A percentile compares a stretch with the other conserved stretches of the same genome.
Conservation (phyloP, 2,113 vertebrate species). For the Chionis minor region DNA sequence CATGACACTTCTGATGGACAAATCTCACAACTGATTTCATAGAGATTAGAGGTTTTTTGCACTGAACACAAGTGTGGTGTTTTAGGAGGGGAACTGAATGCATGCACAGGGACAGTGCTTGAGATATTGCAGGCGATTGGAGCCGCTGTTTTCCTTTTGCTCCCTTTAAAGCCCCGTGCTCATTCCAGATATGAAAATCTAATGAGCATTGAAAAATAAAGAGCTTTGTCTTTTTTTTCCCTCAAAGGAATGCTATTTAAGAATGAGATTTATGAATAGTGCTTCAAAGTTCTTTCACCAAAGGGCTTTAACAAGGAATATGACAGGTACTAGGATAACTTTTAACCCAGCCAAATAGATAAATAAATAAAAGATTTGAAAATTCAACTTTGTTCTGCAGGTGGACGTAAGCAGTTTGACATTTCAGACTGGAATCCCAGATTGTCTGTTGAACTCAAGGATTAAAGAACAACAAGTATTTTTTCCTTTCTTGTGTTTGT, state of each 20-base stretch:
- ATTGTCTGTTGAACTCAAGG: neutral
- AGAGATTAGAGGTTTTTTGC: neutral
- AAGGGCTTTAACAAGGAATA: constrained; percentile 22
- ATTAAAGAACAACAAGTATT: constrained; percentile 3
- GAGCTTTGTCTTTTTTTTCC: neutral
- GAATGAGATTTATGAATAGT: neutral
- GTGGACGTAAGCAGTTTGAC: constrained; percentile 27
- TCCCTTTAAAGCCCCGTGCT: neutral
- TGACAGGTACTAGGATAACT: constrained; percentile 23
- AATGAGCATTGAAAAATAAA: neutral
- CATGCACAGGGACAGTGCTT: neutral
- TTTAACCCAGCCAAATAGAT: constrained; percentile 14
- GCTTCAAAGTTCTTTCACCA: constrained; percentile 40
- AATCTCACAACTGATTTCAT: neutral
- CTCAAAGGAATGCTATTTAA: constrained; percentile 22
- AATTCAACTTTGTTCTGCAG: constrained; percentile 44
- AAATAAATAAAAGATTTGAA: constrained; percentile 52
- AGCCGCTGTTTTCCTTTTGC: neutral
- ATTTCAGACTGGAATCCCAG: constrained; percentile 37
- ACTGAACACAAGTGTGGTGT: neutral
- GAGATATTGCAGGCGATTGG: neutral
- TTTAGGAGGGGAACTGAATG: neutral
- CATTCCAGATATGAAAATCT: constrained; percentile 20
- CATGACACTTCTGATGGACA: neutral
- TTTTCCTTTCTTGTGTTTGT: constrained; percentile 2